These are phyloP conservation scores for Hafferia zeledoni DNA, from an alignment of 2,797 vertebrate species.

Conservation along the genomic window DNA sequence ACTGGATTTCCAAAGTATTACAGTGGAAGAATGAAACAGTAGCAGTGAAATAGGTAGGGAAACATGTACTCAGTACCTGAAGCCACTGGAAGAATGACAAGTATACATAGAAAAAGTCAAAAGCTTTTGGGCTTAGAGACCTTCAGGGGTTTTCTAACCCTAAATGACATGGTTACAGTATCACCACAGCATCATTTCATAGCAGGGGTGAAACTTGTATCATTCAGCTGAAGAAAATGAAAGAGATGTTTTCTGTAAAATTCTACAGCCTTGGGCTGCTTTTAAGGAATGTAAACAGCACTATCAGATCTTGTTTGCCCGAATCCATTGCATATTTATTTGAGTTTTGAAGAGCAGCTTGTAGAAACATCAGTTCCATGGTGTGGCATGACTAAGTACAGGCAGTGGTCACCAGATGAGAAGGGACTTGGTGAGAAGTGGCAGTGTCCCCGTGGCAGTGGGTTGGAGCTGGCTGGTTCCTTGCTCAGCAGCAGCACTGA, in stretches of 20 bases:
- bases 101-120: neutral
- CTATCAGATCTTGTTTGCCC: neutral
- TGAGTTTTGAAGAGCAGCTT: neutral
- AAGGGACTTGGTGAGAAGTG: rapidly evolving
- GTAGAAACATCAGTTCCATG: neutral
- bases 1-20: neutral
- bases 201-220: neutral
- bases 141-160: too few relatives aligned
- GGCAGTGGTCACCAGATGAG: neutral
- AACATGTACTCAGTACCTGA: rapidly evolving
- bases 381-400: neutral
- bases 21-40: neutral
- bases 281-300: neutral
- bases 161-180: neutral
- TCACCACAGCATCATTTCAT: neutral
- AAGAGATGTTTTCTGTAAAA: neutral
- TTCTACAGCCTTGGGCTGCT: neutral
- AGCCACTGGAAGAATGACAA: neutral
- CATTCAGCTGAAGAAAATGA: neutral
- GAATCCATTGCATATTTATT: neutral
- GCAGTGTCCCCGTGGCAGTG: rapidly evolving
- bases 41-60: neutral
- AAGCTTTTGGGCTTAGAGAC: neutral
- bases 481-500: neutral
- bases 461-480: neutral